phyloP scores from a whole-genome alignment of 1,140 invertebrate species.

The Sycophila sp. region DNA sequence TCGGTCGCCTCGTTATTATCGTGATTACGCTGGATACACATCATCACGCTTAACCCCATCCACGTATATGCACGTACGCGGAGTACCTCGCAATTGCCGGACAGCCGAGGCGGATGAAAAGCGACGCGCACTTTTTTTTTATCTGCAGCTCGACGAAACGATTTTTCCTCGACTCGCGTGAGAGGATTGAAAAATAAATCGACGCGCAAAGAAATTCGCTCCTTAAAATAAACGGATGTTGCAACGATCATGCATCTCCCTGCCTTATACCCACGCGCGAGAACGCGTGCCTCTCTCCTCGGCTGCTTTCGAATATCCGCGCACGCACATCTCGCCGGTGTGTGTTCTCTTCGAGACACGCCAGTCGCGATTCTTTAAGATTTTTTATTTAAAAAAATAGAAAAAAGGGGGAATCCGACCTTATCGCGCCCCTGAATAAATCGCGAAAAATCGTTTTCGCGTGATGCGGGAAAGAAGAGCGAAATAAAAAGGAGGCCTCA shows the following conservation, averaged over 20 bases:
- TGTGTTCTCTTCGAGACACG: no score
- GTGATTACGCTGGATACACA: neutral
- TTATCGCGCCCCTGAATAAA: conserved; percentile 4
- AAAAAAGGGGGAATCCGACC: no score
- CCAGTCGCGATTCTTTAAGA: no score
- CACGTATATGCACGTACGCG: no score
- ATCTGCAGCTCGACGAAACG: no score
- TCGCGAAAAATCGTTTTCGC: neutral
- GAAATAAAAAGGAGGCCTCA: neutral
- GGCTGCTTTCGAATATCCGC: neutral
- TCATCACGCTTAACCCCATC: neutral
- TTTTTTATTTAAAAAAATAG: no score
- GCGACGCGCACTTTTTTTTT: no score
- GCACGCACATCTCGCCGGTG: neutral
- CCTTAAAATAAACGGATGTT: conserved; percentile 23
- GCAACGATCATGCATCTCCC: conserved; percentile 15
- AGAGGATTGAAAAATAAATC: neutral
- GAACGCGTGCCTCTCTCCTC: neutral
- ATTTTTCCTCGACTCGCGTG: no score
- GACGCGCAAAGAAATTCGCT: neutral
- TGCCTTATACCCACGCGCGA: neutral
- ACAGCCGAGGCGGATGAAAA: no score
- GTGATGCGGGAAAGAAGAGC: no score
- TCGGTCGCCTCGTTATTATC: no score
- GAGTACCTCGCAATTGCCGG: no score